Evolutionary conservation across 2,797 vertebrate genomes (phyloP).

Genomic region (Rhabdomys pumilio): DNA sequence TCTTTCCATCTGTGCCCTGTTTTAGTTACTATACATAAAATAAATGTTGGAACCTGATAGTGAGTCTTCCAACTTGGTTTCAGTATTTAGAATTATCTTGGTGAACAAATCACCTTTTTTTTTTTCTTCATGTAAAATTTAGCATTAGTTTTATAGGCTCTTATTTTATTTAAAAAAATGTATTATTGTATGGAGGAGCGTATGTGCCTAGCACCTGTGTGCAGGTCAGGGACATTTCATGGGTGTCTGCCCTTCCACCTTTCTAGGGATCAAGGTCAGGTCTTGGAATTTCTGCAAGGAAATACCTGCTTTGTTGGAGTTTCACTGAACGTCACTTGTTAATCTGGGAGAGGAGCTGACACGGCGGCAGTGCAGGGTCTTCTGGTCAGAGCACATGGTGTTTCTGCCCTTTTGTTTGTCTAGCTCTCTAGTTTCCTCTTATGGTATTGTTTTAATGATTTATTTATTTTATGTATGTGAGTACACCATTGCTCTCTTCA

Average conservation of each 20-base stretch:
- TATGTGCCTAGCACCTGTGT: not conserved
- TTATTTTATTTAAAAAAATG: not conserved
- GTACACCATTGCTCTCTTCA: too few species aligned
- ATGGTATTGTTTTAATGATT: not conserved
- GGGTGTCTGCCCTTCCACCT: not conserved
- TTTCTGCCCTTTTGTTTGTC: constrained; percentile 22
- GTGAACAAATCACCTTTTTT: constrained; percentile 27
- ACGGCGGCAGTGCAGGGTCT: not conserved
- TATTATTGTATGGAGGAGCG: not conserved
- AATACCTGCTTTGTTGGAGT: constrained; percentile 27
- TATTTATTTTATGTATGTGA: too few species aligned
- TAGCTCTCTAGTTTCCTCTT: constrained; percentile 33
- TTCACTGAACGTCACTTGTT: constrained; percentile 17
- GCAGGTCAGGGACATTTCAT: not conserved
- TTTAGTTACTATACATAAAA: not conserved
- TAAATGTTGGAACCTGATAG: constrained; percentile 23
- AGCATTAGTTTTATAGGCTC: not conserved
- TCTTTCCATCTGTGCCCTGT: constrained; percentile 20
- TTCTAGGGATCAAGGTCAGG: not conserved
- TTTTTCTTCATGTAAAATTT: constrained; percentile 50
- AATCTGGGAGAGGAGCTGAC: constrained; percentile 22
- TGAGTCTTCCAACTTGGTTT: constrained; percentile 5
- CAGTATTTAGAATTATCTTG: not conserved
- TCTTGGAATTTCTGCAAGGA: constrained; percentile 48
- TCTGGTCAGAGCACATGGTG: not conserved